A percentile compares a stretch with the other conserved stretches of the same genome.
Conservation (phyloP, 2,113 vertebrate genomes). For the Pampusana beccarii region DNA sequence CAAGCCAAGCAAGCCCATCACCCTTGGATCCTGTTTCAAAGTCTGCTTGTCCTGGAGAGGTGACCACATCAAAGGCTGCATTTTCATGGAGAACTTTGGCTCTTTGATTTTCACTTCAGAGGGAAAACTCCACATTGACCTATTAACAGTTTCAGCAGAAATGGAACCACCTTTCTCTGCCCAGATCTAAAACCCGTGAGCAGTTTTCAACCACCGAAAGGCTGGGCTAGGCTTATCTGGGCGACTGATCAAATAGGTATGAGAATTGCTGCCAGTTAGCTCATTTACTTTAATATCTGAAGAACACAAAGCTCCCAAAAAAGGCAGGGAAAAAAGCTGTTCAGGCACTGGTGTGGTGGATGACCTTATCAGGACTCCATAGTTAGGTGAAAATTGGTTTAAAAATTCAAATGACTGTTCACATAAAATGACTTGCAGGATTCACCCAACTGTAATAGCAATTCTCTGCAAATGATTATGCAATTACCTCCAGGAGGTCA, state of each 20-base stretch:
- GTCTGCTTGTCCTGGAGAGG: background rate
- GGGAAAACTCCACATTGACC: background rate
- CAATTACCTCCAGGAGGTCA: slow-evolving; percentile 75
- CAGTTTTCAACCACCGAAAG: background rate
- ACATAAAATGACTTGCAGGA: slow-evolving; percentile 57
- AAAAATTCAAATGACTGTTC: slow-evolving; percentile 66
- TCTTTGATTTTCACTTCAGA: background rate
- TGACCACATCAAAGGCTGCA: background rate
- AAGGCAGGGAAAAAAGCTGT: background rate
- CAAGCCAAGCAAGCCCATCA: background rate
- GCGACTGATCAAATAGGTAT: background rate
- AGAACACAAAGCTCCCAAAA: background rate
- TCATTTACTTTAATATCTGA: background rate
- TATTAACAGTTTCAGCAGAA: background rate
- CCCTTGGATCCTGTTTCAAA: background rate
- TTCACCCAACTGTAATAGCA: slow-evolving; percentile 65
- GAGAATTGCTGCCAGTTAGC: background rate
- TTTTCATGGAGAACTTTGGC: background rate
- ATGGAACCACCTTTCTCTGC: background rate
- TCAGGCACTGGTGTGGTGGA: background rate
- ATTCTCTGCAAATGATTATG: slow-evolving; percentile 71
- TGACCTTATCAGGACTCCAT: slow-evolving; percentile 27
- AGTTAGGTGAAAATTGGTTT: slow-evolving; percentile 60
- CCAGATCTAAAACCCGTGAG: background rate
- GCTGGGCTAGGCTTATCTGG: background rate